Base-by-base conservation (phyloP, 1,140 invertebrate genomes). In the Drosophila equinoxialis region DNA sequence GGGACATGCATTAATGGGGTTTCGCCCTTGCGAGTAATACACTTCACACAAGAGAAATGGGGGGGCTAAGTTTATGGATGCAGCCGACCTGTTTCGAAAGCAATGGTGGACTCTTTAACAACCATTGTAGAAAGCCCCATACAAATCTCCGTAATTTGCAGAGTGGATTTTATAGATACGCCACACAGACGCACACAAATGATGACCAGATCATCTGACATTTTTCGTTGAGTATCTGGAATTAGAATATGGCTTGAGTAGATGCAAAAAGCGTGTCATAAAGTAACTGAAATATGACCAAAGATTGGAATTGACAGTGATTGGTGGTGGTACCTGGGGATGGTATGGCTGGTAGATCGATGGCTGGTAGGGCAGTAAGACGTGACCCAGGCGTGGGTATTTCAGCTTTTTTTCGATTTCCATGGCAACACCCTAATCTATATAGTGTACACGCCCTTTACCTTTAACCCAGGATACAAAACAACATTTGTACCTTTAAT, bases 401-500 rank as follows among this genome's bases (percentile, higher is more conserved):
- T 4, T 4, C 23, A 23, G 23, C 3, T 65, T 68, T 67, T 10
- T 63, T 57, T 37, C 17, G 37, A 75, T 79, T 79, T 69, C 66
- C 70, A 89, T 79, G 73, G 74, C 79, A 83, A 70, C 84, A 72
- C 83, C 83, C 83, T 89, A 83, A 87, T 89, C 77, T 89, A 80
- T 80, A 76, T 76, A 66, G 61, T 70, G 71, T 69, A 48, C 68
- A 82, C 77, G 66, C 69, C 81, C 73, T 65, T 63, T 60, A 65
- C 39, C 48, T 37, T 58, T 61, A 62, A 39, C 69, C 65, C 61
- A 68, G 84, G 79, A 70, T 63, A 89, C 84, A 70, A 87, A 87
- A 86, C 82, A 87, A 86, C 83, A 89, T 89, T 87, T 87, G 80
- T 89, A 81, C 67, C 84, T 87, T 83, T 89, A 87, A 87, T 87